Conservation (phyloP, 1,140 invertebrate genomes). For the Sitophilus oryzae region DNA sequence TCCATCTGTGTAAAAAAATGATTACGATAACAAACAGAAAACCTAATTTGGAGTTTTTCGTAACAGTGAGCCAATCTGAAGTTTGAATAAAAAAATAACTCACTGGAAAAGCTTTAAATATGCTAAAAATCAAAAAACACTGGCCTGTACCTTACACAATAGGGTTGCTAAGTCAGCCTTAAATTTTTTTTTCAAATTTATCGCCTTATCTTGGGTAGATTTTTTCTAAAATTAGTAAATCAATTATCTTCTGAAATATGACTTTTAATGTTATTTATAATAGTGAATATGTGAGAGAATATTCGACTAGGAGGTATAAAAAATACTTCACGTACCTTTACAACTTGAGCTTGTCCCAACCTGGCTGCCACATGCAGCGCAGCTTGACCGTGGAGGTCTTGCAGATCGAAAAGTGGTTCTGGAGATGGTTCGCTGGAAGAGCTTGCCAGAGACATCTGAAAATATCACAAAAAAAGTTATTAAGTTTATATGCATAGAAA, state of each 20-base stretch:
- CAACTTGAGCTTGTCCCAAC: slow-evolving; percentile 70
- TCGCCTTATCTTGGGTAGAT: neutral
- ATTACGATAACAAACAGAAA: too few species aligned
- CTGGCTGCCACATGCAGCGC: slow-evolving; percentile 77
- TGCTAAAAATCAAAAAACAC: too few species aligned
- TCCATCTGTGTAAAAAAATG: too few species aligned
- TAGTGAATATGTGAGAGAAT: too few species aligned
- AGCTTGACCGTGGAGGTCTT: slow-evolving; percentile 65
- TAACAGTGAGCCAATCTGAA: too few species aligned
- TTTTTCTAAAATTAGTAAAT: neutral
- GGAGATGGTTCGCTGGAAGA: slow-evolving; percentile 41
- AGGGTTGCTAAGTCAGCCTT: neutral
- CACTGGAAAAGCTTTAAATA: too few species aligned
- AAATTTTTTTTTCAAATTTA: neutral
- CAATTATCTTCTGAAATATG: too few species aligned
- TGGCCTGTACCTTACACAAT: neutral
- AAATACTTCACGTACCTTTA: slow-evolving; percentile 56
- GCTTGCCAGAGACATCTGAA: slow-evolving; percentile 38
- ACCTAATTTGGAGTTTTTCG: too few species aligned
- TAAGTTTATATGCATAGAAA: neutral
- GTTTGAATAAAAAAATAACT: too few species aligned
- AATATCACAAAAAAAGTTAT: slow-evolving; percentile 13
- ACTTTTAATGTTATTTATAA: too few species aligned
- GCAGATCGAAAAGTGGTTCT: slow-evolving; percentile 40
- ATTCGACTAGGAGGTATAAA: too few species aligned